These are phyloP conservation scores for Sterrhoptilus dennistouni DNA, from an alignment of 2,113 vertebrate genomes.

Conservation along the genomic window DNA sequence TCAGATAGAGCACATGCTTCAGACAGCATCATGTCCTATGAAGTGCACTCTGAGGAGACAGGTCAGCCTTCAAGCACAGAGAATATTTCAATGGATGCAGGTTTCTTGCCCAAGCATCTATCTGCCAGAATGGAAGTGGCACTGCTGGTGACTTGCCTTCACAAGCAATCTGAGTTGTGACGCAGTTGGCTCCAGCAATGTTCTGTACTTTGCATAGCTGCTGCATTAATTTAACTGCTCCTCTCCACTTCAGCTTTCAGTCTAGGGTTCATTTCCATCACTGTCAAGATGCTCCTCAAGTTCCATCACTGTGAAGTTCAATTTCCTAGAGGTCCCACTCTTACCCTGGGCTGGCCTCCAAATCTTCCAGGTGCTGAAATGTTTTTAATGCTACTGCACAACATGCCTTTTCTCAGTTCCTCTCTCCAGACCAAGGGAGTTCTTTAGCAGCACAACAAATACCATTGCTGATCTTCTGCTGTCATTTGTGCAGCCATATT, in stretches of 20 bases:
- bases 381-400: neutral
- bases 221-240: neutral
- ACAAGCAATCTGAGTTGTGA: neutral
- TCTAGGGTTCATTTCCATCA: neutral
- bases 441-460: neutral
- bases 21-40: fast-evolving
- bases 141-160: neutral
- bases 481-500: neutral
- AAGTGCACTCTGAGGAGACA: neutral
- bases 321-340: neutral
- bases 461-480: neutral
- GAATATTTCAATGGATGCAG: neutral
- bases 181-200: neutral
- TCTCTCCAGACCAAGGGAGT: neutral
- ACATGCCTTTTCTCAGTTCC: neutral
- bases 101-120: neutral
- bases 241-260: neutral
- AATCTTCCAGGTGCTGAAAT: neutral
- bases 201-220: neutral
- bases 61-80: neutral
- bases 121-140: neutral
- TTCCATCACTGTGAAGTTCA: constrained; percentile 1
- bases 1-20: neutral
- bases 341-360: constrained; percentile 6
- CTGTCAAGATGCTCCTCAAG: neutral